Evolutionary conservation across 2,888 invertebrate genomes (phyloP).

Genomic region (Peribatodes rhomboidaria): DNA sequence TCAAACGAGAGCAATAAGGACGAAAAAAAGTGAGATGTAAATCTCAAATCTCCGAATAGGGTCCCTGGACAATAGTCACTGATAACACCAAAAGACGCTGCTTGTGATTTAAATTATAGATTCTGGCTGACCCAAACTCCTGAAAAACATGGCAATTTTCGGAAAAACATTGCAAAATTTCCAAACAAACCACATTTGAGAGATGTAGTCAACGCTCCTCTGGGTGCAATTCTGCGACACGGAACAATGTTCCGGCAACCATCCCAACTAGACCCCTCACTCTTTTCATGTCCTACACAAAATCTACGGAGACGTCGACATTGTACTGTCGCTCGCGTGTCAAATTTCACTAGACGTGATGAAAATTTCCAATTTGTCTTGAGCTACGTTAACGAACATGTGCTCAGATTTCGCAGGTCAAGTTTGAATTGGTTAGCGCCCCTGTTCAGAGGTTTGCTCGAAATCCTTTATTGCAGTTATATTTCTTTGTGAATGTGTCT

Average conservation of each 20-base stretch:
- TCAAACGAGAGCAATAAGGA: no score
- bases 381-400: slow-evolving; percentile 35
- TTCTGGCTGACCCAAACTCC: background rate
- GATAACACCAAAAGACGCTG: no score
- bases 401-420: slow-evolving; percentile 33
- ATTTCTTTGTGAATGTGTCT: slow-evolving; percentile 66
- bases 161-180: slow-evolving; percentile 38
- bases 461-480: slow-evolving; percentile 68
- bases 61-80: background rate
- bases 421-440: slow-evolving; percentile 41
- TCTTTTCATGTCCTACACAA: slow-evolving; percentile 37
- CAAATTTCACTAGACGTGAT: slow-evolving; percentile 50
- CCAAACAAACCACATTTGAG: slow-evolving; percentile 38
- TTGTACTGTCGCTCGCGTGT: slow-evolving; percentile 42
- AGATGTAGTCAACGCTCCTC: slow-evolving; percentile 40
- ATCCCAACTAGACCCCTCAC: slow-evolving; percentile 47
- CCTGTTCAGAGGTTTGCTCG: slow-evolving; percentile 59
- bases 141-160: slow-evolving; percentile 25
- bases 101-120: background rate
- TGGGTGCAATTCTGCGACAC: slow-evolving; percentile 58
- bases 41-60: no score
- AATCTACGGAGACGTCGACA: slow-evolving; percentile 36
- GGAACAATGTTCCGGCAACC: slow-evolving; percentile 50
- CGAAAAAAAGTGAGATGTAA: no score
- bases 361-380: slow-evolving; percentile 39